Conservation (phyloP, 1,140 invertebrate species). For the Tetramorium alpestre region DNA sequence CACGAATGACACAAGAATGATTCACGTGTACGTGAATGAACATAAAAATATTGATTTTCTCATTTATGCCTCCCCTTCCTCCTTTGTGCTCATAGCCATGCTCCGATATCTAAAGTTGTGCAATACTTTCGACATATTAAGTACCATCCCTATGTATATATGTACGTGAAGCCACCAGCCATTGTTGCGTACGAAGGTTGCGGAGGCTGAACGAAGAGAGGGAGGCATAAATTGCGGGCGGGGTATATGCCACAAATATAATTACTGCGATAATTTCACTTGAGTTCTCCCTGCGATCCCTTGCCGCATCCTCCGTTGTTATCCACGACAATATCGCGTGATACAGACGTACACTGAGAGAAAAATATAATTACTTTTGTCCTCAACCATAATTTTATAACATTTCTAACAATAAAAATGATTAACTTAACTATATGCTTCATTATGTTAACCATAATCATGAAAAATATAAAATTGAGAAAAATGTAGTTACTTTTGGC, state of each 20-base stretch:
- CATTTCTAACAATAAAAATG: too few relatives aligned
- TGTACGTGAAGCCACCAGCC: not conserved
- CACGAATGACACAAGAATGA: not conserved
- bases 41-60: constrained; percentile 52
- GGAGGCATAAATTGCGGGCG: not conserved
- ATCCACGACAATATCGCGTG: not conserved
- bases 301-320: not conserved
- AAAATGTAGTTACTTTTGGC: too few relatives aligned
- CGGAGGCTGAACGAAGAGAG: not conserved
- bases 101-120: constrained; percentile 31
- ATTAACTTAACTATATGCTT: too few relatives aligned
- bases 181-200: not conserved
- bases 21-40: constrained; percentile 27
- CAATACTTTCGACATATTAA: constrained; percentile 36
- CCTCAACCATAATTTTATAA: too few relatives aligned
- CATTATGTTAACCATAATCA: too few relatives aligned
- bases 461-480: too few relatives aligned
- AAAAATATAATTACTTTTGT: too few relatives aligned
- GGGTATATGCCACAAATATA: not conserved
- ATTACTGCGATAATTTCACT: constrained; percentile 17
- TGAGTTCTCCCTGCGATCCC: not conserved
- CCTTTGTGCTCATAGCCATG: constrained; percentile 16
- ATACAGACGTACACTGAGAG: not conserved
- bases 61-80: not conserved
- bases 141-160: not conserved